These are phyloP conservation scores for Heteromurus nitidus DNA, from an alignment of 2,888 invertebrate genomes.

Conservation along the genomic window DNA sequence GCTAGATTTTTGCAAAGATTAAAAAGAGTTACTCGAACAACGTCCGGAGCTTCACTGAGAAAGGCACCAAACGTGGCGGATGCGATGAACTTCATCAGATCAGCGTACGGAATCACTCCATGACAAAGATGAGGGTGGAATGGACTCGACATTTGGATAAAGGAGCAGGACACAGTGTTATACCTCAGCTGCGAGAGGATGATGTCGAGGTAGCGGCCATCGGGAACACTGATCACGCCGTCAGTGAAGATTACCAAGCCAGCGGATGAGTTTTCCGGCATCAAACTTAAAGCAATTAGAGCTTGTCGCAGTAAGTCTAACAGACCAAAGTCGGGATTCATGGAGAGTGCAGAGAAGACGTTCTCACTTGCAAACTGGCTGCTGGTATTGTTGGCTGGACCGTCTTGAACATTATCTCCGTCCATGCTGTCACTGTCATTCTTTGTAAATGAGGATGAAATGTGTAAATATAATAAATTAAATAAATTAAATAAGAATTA, in stretches of 20 bases:
- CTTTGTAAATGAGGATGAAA: too few relatives aligned
- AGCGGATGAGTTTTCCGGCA: slow-evolving; percentile 85
- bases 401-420: background rate
- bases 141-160: slow-evolving; percentile 83
- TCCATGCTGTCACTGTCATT: slow-evolving; percentile 6
- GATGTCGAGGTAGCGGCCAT: slow-evolving; percentile 83
- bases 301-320: slow-evolving; percentile 87
- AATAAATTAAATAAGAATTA: too few relatives aligned
- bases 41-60: slow-evolving; percentile 79
- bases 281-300: slow-evolving; percentile 83
- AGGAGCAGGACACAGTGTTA: slow-evolving; percentile 84
- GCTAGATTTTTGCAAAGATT: background rate
- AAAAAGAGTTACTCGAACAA: too few relatives aligned
- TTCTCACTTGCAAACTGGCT: too few relatives aligned
- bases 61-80: slow-evolving; percentile 85
- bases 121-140: slow-evolving; percentile 82
- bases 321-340: slow-evolving; percentile 83
- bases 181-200: slow-evolving; percentile 84
- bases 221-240: slow-evolving; percentile 83
- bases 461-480: too few relatives aligned
- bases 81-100: slow-evolving; percentile 85
- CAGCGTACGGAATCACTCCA: slow-evolving; percentile 84
- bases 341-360: slow-evolving; percentile 77
- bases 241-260: slow-evolving; percentile 85
- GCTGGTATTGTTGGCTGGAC: too few relatives aligned